Base-by-base conservation (phyloP, 2,113 vertebrate genomes). In the Lasiurus cinereus region DNA sequence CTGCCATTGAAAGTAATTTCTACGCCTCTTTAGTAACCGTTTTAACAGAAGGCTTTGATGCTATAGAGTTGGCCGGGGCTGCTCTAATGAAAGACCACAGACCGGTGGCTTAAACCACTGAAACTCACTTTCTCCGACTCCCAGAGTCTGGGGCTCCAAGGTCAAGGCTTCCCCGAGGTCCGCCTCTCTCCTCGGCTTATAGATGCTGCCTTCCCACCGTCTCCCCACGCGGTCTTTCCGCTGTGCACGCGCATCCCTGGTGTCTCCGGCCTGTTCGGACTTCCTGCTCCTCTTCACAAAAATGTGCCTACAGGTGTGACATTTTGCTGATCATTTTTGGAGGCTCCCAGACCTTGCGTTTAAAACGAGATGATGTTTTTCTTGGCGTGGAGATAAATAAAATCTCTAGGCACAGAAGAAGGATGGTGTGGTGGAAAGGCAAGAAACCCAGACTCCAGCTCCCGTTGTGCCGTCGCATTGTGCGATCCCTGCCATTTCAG, bases 241-340 rank as follows among this genome's bases (percentile, higher is more conserved):
- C 72, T 66, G 4, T 52, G 29, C 2, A 1, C 6, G 10, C 0
- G 24, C 39, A 21, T 13, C 18, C 22, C 24, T 89, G 48, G 14
- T 73, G 33, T 56, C 72, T 73, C 43, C 52, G 27, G 11, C 59
- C 21, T 67, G 46, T 39, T 52, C 21, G 36, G 21, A 54, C 79
- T 31, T 69, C 48, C 31, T 86, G 5, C 50, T 89, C 9, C 74
- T 87, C 70, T 82, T 19, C 3, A 62, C n/a, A 80, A 69, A 85
- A 70, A 64, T 39, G 7, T n/a, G 67, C 19, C 84, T 54, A 79
- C 10, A 46, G 64, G 14, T 7, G 54, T n/a, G 31, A 88, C 5
- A 48, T 91, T 89, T 76, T 82, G 33, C 19, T 86, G 33, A 84
- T 70, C 62, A 80, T 88, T 91, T 88, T 33, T 80, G 50, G 31